Percentiles rank a stretch among this genome's conserved stretches.
These are phyloP conservation scores for Drosophila tanythrix DNA, from an alignment of 2,888 invertebrate species.

Conservation along the genomic window DNA sequence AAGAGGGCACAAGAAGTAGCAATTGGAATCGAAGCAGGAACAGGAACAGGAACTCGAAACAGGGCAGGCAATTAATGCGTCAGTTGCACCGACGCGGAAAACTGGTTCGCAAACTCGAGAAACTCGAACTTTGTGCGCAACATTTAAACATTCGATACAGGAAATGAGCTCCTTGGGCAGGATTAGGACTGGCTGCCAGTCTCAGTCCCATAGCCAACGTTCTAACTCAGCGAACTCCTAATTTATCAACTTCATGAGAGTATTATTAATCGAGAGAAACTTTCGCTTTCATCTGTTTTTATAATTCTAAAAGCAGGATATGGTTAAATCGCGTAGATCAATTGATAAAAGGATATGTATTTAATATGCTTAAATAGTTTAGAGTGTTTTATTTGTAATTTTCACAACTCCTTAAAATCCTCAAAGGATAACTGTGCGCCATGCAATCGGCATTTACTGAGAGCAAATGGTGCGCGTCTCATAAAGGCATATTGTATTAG, in stretches of 20 bases:
- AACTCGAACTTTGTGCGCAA: slow-evolving; percentile 15
- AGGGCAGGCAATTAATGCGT: slow-evolving; percentile 68
- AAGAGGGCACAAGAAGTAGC: slow-evolving; percentile 9
- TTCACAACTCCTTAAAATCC: neutral
- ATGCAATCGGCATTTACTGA: neutral
- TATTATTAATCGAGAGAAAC: neutral
- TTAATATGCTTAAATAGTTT: neutral
- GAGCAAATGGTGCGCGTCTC: slow-evolving; percentile 23
- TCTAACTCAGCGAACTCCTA: neutral
- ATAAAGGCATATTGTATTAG: neutral
- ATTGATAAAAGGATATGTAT: neutral
- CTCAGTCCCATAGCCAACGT: neutral
- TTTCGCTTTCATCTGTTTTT: neutral
- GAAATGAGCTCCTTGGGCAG: slow-evolving; percentile 26
- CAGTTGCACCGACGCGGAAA: slow-evolving; percentile 77
- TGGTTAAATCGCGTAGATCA: too few relatives aligned
- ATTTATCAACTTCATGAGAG: neutral
- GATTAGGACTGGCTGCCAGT: slow-evolving; percentile 25
- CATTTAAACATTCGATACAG: slow-evolving; percentile 57
- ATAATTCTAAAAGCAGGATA: neutral
- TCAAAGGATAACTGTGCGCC: neutral
- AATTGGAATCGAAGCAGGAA: slow-evolving; percentile 6
- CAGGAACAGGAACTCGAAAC: slow-evolving; percentile 14
- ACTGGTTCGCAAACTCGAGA: slow-evolving; percentile 66
- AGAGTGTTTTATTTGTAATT: neutral